Percentiles rank a stretch among this genome's conserved stretches.
Evolutionary conservation across 1,140 invertebrate species (phyloP).

Genomic region (Zaprionus inermis): DNA sequence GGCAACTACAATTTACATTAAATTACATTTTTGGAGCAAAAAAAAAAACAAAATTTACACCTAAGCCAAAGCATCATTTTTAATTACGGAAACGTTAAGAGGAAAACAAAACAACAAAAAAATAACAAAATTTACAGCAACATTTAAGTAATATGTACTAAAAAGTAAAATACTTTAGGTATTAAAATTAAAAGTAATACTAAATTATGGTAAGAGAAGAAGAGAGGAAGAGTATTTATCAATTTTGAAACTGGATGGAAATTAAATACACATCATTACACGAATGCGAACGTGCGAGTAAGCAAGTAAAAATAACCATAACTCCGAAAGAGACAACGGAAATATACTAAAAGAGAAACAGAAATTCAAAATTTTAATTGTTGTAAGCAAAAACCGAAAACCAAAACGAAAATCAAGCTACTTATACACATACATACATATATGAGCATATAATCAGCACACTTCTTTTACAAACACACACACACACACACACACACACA

Average conservation of each 20-base stretch:
- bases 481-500: constrained; percentile 29
- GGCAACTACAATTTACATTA: constrained; percentile 71
- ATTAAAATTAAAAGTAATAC: constrained; percentile 68
- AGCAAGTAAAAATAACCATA: constrained; percentile 15
- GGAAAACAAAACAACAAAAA: constrained; percentile 37
- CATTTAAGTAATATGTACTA: constrained; percentile 44
- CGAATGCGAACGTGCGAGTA: neutral
- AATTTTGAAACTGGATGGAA: constrained; percentile 49
- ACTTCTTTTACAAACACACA: constrained; percentile 49
- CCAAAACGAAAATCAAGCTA: constrained; percentile 36
- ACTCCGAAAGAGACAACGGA: constrained; percentile 50
- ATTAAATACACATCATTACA: constrained; percentile 46
- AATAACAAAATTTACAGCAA: constrained; percentile 35
- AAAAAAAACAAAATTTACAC: constrained; percentile 65
- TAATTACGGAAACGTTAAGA: constrained; percentile 42
- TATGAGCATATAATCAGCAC: constrained; percentile 72
- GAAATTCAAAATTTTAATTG: constrained; percentile 82
- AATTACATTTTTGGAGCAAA: constrained; percentile 75
- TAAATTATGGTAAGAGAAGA: constrained; percentile 50
- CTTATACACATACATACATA: constrained; percentile 42
- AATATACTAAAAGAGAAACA: constrained; percentile 55
- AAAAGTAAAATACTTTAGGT: constrained; percentile 70
- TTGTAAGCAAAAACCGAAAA: constrained; percentile 69
- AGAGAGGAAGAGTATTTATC: constrained; percentile 33
- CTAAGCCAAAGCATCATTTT: constrained; percentile 82